Percentiles rank a stretch among this genome's conserved stretches.
Evolutionary conservation across 2,113 vertebrate genomes (phyloP).

Genomic region (Melanerpes aurifrons): DNA sequence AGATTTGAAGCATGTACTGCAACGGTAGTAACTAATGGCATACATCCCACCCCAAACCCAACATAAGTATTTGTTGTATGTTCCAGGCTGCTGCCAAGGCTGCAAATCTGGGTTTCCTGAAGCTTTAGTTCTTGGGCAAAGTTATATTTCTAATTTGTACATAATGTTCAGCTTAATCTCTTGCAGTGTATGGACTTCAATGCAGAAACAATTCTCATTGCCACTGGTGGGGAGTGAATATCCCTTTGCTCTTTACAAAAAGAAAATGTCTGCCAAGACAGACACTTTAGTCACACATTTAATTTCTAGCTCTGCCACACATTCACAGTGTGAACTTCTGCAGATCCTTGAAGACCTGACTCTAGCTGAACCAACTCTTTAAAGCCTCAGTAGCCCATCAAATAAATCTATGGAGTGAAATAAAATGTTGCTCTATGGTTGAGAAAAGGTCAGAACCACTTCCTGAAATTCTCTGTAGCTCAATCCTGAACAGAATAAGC

Average conservation of each 20-base stretch:
- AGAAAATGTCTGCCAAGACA: neutral
- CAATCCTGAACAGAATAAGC: neutral
- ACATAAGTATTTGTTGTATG: neutral
- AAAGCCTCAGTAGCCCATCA: neutral
- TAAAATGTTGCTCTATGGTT: neutral
- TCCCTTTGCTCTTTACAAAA: neutral
- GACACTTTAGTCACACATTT: neutral
- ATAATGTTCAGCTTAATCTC: slow-evolving; percentile 18
- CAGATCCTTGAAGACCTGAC: neutral
- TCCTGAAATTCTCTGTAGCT: neutral
- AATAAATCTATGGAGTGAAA: neutral
- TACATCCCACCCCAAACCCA: neutral
- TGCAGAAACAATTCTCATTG: neutral
- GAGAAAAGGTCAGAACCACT: neutral
- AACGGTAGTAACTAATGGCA: neutral
- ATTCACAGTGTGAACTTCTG: neutral
- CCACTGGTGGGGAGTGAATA: neutral
- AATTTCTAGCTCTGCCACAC: neutral
- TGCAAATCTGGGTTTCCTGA: neutral
- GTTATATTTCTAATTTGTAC: neutral
- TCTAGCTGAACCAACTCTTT: neutral
- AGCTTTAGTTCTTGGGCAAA: neutral
- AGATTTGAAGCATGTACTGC: neutral
- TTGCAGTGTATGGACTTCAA: neutral
- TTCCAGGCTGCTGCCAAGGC: neutral